Conservation (phyloP, 2,888 invertebrate species). For the Entomobrya proxima region DNA sequence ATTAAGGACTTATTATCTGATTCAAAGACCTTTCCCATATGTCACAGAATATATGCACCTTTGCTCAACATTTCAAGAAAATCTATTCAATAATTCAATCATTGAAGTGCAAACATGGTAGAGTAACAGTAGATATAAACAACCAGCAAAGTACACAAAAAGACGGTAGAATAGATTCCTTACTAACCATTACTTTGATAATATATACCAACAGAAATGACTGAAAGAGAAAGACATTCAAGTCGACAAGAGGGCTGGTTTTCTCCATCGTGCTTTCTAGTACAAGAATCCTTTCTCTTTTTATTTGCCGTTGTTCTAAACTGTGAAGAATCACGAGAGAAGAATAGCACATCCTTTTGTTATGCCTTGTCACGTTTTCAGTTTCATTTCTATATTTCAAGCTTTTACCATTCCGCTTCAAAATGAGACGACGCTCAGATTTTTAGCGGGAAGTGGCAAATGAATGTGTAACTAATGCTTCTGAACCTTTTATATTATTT, state of each 20-base stretch:
- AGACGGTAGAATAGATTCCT: too few relatives aligned
- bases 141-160: too few relatives aligned
- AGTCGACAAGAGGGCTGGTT: not conserved
- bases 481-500: not conserved
- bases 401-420: not conserved
- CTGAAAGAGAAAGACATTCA: not conserved
- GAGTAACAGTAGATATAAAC: too few relatives aligned
- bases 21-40: too few relatives aligned
- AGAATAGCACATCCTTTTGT: not conserved
- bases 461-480: not conserved
- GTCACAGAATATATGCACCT: too few relatives aligned
- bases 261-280: not conserved
- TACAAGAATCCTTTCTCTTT: not conserved
- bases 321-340: slow-evolving; percentile 27
- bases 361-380: slow-evolving; percentile 40
- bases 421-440: not conserved
- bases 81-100: too few relatives aligned
- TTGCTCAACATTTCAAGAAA: too few relatives aligned
- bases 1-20: too few relatives aligned
- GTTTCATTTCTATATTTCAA: slow-evolving; percentile 32
- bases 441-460: not conserved
- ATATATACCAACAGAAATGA: too few relatives aligned
- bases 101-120: too few relatives aligned
- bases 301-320: not conserved
- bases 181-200: too few relatives aligned